These are phyloP conservation scores for Setophaga petechia DNA, from an alignment of 2,113 vertebrate species.

Conservation along the genomic window DNA sequence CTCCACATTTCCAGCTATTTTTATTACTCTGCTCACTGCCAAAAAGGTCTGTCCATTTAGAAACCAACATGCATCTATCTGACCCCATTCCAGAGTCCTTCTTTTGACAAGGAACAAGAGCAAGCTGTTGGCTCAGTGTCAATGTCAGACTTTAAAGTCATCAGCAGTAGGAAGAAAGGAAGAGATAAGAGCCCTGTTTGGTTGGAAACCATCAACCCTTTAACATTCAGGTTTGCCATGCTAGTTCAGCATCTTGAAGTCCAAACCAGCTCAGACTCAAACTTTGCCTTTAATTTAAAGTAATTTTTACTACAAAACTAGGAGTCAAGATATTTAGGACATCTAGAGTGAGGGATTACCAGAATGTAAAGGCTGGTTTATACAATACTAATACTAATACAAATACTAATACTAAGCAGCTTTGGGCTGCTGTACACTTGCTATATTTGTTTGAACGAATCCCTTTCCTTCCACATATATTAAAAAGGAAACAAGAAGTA, in stretches of 20 bases:
- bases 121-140: neutral
- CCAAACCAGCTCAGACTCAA: neutral
- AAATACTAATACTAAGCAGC: neutral
- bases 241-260: neutral
- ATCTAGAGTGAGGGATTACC: neutral
- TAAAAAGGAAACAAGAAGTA: neutral
- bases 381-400: neutral
- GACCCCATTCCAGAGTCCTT: neutral
- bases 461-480: neutral
- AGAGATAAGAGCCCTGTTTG: neutral
- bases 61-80: neutral
- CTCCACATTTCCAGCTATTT: neutral
- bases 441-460: neutral
- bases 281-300: neutral
- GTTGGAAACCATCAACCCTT: neutral
- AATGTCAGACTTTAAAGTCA: neutral
- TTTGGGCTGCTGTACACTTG: neutral
- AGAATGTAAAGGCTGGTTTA: neutral
- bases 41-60: neutral
- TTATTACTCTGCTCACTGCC: neutral
- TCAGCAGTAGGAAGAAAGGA: neutral
- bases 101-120: neutral
- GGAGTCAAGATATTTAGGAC: neutral
- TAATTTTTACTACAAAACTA: neutral
- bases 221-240: neutral